phyloP scores from a whole-genome alignment of 1,140 invertebrate species.

The Druon quercuslanigerum region DNA sequence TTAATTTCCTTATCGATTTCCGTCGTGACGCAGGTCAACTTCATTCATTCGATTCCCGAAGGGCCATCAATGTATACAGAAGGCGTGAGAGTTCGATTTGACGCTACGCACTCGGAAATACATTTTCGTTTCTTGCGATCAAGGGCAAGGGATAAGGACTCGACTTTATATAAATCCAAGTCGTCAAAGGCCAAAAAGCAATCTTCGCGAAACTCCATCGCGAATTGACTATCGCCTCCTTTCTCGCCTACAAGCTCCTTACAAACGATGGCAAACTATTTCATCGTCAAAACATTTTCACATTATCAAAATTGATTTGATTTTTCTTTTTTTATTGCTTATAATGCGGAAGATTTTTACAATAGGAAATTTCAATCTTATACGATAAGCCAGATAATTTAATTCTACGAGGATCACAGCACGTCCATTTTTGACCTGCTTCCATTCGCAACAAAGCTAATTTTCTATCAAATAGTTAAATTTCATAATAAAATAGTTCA shows the following conservation, averaged over 20 bases:
- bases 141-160: slow-evolving; percentile 53
- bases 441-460: too few relatives aligned
- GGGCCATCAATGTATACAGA: slow-evolving; percentile 56
- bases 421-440: too few relatives aligned
- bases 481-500: too few relatives aligned
- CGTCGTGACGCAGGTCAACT: slow-evolving; percentile 35
- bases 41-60: slow-evolving; percentile 51
- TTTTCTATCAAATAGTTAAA: too few relatives aligned
- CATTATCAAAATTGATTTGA: not conserved
- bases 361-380: too few relatives aligned
- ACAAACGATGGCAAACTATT: not conserved
- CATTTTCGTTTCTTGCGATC: slow-evolving; percentile 65
- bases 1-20: slow-evolving; percentile 41
- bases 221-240: slow-evolving; percentile 49
- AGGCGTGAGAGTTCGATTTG: slow-evolving; percentile 62
- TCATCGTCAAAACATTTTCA: too few relatives aligned
- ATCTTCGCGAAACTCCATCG: slow-evolving; percentile 60
- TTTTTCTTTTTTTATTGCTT: not conserved
- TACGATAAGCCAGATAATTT: too few relatives aligned
- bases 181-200: slow-evolving; percentile 65
- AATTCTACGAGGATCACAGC: too few relatives aligned
- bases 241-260: not conserved
- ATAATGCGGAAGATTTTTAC: too few relatives aligned
- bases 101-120: slow-evolving; percentile 66
- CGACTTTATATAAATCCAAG: slow-evolving; percentile 46